Base-by-base conservation (phyloP, 1,140 invertebrate genomes). In the Meteorus sp. region DNA sequence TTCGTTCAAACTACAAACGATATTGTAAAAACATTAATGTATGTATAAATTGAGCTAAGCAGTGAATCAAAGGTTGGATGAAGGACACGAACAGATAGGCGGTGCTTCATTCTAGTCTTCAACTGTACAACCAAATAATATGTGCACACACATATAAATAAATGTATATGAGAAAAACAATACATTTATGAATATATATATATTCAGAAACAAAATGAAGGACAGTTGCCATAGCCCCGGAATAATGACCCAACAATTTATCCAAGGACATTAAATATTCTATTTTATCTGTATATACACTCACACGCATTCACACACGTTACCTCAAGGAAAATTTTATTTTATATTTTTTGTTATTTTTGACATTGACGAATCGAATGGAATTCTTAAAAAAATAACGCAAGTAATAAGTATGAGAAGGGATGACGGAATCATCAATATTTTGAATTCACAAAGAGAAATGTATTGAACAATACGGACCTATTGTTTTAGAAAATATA, bases 81-180 rank as follows among this genome's bases (percentile, higher is more conserved):
- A 62, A 62, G 61, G 61, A 62, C 61, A n/a, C n/a, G 61, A 62
- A 39, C 27, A 50, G 47, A 50, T 57, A 57, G 54, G 27, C 43
- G 19, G 15, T 44, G 33, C 27, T 45, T 17, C 9, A 9, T 13
- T 39, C 8, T n/a, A 9, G 20, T 35, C 23, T 20, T 37, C 17
- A 9, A 50, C 35, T 31, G 37, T 39, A 44, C 31, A 44, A 39
- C 19, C 5, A 29, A 1, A 19, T 50, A 29, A 31, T 41, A 27
- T 22, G 15, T 35, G 23, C 9, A 13, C 2, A 25, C 9, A 29
- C 4, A n/a, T 27, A 43, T 13, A 19, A 41, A 27, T 39, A 20
- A 17, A 13, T 17, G 19, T 37, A 17, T 29, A 19, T 19, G 41
- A 35, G 45, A 47, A 31, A 5, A 43, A 17, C 15, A 43, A 43